Evolutionary conservation across 2,113 vertebrate species (phyloP), one percentile per base, ranked within the genome.

Genomic region (Cichladusa arquata): DNA sequence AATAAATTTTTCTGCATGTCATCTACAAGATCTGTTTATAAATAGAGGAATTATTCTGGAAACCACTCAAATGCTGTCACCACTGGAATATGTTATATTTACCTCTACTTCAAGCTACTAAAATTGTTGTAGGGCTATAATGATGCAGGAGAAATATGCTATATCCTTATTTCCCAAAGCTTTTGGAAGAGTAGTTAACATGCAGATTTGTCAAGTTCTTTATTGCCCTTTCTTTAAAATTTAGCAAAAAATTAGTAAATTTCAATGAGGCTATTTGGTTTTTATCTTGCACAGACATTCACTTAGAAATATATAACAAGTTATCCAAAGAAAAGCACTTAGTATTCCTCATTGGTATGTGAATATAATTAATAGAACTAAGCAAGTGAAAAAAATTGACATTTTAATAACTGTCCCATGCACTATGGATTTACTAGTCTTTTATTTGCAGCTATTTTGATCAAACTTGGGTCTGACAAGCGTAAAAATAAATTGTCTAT

Each of bases 381-480:
- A 91, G 57, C 74, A 84, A 88, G 50, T 77, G 69, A 91, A 96
- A 90, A 95, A 77, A 88, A 76, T 29, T 95, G 92, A 93, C 88
- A 92, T 96, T 97, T 98, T 74, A 95, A 81, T 96, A 96, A 93
- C 86, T 95, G 82, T 82, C 78, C 90, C 93, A 66, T 92, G 82
- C 84, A 89, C 95, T 87, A 44, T 92, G 69, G 86, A 96, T 89
- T 95, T 96, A 84, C 69, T 94, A 70, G 84, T 92, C 91, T 96
- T 95, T 95, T 94, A 74, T 97, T 97, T 92, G 76, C 86, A 95
- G 82, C 47, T 92, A 50, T 95, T 96, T 97, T 95, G 81, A 97
- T 97, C 91, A 93, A 95, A 93, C 88, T 77, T 85, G 90, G 44
- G 95, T 95, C 86, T 90, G 93, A 97, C 72, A 97, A 91, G 88